phyloP scores from a whole-genome alignment of 2,888 invertebrate genomes.

The Pandemis heparana region DNA sequence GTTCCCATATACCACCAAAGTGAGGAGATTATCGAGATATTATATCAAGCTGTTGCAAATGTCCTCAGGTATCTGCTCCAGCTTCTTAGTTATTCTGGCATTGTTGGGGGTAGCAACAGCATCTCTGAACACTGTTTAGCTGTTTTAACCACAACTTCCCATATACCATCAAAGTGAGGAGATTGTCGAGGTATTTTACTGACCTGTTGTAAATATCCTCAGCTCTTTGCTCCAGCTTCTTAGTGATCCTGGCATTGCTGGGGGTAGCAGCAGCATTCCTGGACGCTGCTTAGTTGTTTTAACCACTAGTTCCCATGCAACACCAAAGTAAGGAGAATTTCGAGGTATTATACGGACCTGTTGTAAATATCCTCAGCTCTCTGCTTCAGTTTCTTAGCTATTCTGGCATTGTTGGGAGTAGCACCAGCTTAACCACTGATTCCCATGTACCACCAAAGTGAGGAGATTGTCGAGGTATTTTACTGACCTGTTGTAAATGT shows the following conservation, averaged over 20 bases:
- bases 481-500: slow-evolving; percentile 88
- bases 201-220: neutral
- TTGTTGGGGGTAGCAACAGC: neutral
- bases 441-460: neutral
- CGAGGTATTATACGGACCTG: neutral
- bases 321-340: neutral
- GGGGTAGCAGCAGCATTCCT: neutral
- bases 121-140: neutral
- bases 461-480: neutral
- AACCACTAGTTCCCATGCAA: neutral
- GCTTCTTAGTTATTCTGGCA: neutral
- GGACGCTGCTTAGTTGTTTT: neutral
- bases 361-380: neutral
- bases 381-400: neutral
- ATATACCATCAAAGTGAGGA: neutral
- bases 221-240: neutral
- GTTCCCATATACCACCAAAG: neutral
- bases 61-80: neutral
- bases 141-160: neutral
- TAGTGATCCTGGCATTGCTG: neutral
- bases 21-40: neutral
- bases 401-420: neutral
- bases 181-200: neutral
- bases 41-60: neutral
- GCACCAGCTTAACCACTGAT: neutral